Conservation (phyloP, 2,113 vertebrate species). For the Gnathonemus longibarbis region DNA sequence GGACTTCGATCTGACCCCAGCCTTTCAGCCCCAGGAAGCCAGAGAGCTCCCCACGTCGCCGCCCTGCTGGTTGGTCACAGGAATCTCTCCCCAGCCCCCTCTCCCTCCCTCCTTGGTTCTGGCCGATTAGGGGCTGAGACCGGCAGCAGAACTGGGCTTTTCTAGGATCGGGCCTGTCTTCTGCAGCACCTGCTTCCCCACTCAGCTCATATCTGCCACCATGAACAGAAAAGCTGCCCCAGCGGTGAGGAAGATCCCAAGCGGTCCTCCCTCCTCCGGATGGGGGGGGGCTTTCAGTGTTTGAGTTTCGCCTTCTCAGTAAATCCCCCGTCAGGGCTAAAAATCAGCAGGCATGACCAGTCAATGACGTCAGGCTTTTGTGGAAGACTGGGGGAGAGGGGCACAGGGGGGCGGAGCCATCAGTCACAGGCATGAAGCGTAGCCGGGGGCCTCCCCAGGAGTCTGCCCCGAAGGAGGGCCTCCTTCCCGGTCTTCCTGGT, state of each 20-base stretch:
- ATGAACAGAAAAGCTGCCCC: neutral
- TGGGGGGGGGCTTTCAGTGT: constrained; percentile 36
- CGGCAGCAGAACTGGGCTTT: constrained; percentile 30
- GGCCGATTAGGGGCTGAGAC: constrained; percentile 37
- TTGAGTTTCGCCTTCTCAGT: constrained; percentile 37
- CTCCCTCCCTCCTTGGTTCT: constrained; percentile 42
- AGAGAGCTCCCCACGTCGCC: constrained; percentile 31
- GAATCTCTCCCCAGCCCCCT: constrained; percentile 51
- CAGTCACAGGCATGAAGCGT: neutral
- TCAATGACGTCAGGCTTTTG: constrained; percentile 42
- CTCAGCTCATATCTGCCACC: neutral
- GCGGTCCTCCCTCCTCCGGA: neutral
- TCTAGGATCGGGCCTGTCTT: constrained; percentile 21
- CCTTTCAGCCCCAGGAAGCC: neutral
- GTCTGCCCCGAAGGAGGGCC: neutral
- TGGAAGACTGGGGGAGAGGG: constrained; percentile 34
- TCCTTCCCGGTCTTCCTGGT: neutral
- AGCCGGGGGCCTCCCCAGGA: neutral
- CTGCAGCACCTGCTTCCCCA: constrained; percentile 25
- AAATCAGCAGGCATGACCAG: constrained; percentile 18
- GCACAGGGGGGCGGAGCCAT: constrained; percentile 36
- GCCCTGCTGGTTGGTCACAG: constrained; percentile 68
- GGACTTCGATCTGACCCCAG: constrained; percentile 23
- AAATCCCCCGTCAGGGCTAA: constrained; percentile 37
- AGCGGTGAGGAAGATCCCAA: neutral